Percentiles rank a stretch among this genome's conserved stretches.
phyloP scores from a whole-genome alignment of 2,888 invertebrate species.

The Urechis unicinctus region DNA sequence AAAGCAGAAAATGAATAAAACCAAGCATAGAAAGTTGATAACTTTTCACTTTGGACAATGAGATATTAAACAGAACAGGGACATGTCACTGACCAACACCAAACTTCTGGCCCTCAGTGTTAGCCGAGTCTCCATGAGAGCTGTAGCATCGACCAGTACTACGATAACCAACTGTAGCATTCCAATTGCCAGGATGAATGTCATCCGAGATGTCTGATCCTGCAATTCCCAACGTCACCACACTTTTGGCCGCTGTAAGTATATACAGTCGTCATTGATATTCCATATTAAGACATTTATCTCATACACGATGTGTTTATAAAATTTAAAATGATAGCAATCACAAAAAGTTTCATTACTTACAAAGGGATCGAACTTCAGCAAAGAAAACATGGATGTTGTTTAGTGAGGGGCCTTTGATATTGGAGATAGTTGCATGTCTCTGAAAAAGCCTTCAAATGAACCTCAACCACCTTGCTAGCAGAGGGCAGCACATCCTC shows the following conservation, averaged over 20 bases:
- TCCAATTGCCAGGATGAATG: slow-evolving; percentile 40
- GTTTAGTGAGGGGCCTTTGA: slow-evolving; percentile 29
- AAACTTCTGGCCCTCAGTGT: slow-evolving; percentile 36
- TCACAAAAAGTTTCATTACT: too few relatives aligned
- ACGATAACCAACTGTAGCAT: slow-evolving; percentile 42
- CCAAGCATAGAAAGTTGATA: too few relatives aligned
- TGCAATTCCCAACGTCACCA: slow-evolving; percentile 41
- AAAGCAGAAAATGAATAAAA: too few relatives aligned
- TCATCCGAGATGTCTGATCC: slow-evolving; percentile 40
- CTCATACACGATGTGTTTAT: too few relatives aligned
- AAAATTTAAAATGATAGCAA: too few relatives aligned
- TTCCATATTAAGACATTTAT: neutral
- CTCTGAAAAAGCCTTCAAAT: slow-evolving; percentile 34
- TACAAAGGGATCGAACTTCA: slow-evolving; percentile 34
- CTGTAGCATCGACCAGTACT: slow-evolving; percentile 38
- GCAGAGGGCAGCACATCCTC: slow-evolving; percentile 27
- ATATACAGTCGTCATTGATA: neutral
- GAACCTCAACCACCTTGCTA: slow-evolving; percentile 33
- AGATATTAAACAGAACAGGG: neutral
- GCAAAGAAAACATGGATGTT: slow-evolving; percentile 41
- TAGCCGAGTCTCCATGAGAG: slow-evolving; percentile 33
- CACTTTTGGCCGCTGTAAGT: slow-evolving; percentile 19
- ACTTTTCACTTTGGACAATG: too few relatives aligned
- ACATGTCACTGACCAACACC: slow-evolving; percentile 28
- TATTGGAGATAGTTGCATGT: slow-evolving; percentile 42